Percentiles rank a stretch among this genome's conserved stretches.
phyloP scores from a whole-genome alignment of 2,888 invertebrate species.

The Trissonchulus latispiculum region DNA sequence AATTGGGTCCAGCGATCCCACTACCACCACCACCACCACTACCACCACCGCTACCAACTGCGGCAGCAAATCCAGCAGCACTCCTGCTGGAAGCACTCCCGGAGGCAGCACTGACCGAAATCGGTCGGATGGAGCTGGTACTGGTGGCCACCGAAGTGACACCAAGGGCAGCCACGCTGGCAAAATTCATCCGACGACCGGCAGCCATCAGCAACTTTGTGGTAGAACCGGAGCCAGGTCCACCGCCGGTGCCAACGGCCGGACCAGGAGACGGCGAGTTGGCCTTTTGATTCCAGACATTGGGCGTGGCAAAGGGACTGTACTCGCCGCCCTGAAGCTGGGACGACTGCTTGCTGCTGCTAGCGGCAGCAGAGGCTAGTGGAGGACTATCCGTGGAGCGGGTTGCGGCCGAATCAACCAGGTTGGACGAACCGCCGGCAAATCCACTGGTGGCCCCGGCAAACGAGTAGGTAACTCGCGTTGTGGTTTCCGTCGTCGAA shows the following conservation, averaged over 20 bases:
- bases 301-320: constrained; percentile 71
- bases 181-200: constrained; percentile 56
- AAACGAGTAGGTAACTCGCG: not conserved
- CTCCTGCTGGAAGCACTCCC: not conserved
- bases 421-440: constrained; percentile 25
- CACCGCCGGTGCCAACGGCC: not conserved
- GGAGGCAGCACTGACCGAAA: not conserved
- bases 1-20: not conserved
- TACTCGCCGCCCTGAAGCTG: constrained; percentile 54
- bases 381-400: not conserved
- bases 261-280: constrained; percentile 46
- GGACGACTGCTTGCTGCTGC: not conserved
- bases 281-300: constrained; percentile 53
- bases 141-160: constrained; percentile 42
- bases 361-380: not conserved
- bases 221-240: not conserved
- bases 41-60: not conserved
- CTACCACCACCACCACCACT: not conserved
- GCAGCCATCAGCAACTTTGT: no score
- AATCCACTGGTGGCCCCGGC: constrained; percentile 22
- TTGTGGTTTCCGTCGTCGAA: not conserved
- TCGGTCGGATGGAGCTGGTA: not conserved
- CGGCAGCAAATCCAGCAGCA: not conserved
- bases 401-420: not conserved
- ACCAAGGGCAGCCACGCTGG: constrained; percentile 58